Evolutionary conservation across 2,888 invertebrate species (phyloP).

Genomic region (Shargacucullia verbasci): DNA sequence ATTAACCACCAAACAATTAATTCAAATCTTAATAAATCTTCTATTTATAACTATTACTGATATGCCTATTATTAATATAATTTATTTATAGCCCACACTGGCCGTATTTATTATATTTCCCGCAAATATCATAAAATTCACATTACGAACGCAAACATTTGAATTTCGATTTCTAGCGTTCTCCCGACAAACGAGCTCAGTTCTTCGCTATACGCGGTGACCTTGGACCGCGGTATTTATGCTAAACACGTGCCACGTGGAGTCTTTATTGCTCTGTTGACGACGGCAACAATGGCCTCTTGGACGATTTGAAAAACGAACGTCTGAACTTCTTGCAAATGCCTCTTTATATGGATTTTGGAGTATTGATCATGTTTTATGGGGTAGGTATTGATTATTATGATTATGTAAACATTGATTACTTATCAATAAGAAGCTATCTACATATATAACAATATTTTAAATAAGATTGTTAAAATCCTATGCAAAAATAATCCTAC

Average conservation of each 20-base stretch:
- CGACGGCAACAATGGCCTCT: slow-evolving; percentile 44
- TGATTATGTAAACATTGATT: slow-evolving; percentile 13
- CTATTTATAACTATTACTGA: too few relatives aligned
- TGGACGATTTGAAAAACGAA: slow-evolving; percentile 35
- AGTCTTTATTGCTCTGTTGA: slow-evolving; percentile 52
- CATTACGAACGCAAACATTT: neutral
- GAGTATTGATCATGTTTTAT: too few relatives aligned
- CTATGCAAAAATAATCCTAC: too few relatives aligned
- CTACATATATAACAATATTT: neutral
- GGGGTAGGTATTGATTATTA: too few relatives aligned
- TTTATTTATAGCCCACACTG: too few relatives aligned
- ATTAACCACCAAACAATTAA: too few relatives aligned
- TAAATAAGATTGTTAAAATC: too few relatives aligned
- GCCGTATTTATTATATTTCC: too few relatives aligned
- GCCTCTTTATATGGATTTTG: slow-evolving; percentile 6
- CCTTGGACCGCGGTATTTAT: slow-evolving; percentile 71
- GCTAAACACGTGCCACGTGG: slow-evolving; percentile 68
- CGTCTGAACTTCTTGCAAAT: slow-evolving; percentile 29
- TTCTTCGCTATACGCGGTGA: slow-evolving; percentile 46
- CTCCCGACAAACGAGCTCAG: slow-evolving; percentile 30
- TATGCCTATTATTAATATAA: too few relatives aligned
- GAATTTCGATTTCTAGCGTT: slow-evolving; percentile 8
- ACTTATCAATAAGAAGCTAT: slow-evolving; percentile 7
- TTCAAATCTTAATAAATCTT: too few relatives aligned
- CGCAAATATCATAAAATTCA: too few relatives aligned